Base-by-base conservation (phyloP, 2,888 invertebrate genomes). In the Pseudococcus jackbeardsleyi region DNA sequence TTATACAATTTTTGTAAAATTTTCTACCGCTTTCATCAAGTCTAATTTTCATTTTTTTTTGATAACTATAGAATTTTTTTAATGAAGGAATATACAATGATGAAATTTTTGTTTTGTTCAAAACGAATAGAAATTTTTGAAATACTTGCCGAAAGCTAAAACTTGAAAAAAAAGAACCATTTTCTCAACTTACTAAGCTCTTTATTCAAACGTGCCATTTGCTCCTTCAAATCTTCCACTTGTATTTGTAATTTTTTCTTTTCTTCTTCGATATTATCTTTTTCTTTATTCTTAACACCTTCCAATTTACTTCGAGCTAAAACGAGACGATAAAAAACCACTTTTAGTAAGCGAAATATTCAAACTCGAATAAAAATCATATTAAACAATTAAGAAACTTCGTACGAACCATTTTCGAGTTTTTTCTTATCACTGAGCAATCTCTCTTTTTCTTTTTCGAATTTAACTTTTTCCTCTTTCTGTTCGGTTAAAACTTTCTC, bases 171-270 rank as follows among this genome's bases (percentile, higher is more conserved):
- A 87, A 54, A 85, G 72, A 89, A 72, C 33, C 9, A 64, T 77
- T 72, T 59, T 7, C 84, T 19, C 64, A 42, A 92, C 92, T 92
- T 92, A 94, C 94, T 94, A 89, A 94, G 92, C 90, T 95, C 94
- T 89, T 92, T 91, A 90, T 93, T 94, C 8, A 95, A 91, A 91
- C 93, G 93, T 89, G 92, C 92, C 79, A 94, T 92, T 92, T 94
- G 93, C 86, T 92, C 92, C 91, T 94, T 94, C 89, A 95, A 91
- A 87, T 92, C 93, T 89, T 93, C 93, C 89, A 93, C 93, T 85
- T 93, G 92, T 15, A 92, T 92, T 19, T 92, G 91, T 64, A 93
- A 89, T 89, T 92, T 92, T 89, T 92, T 91, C 86, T 92, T 91
- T 90, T 93, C 92, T 85, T 92, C 92, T 89, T 92, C 92, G 19